Percentiles rank a stretch among this genome's conserved stretches.
Conservation (phyloP, 2,888 invertebrate species). For the Sesia bembeciformis region DNA sequence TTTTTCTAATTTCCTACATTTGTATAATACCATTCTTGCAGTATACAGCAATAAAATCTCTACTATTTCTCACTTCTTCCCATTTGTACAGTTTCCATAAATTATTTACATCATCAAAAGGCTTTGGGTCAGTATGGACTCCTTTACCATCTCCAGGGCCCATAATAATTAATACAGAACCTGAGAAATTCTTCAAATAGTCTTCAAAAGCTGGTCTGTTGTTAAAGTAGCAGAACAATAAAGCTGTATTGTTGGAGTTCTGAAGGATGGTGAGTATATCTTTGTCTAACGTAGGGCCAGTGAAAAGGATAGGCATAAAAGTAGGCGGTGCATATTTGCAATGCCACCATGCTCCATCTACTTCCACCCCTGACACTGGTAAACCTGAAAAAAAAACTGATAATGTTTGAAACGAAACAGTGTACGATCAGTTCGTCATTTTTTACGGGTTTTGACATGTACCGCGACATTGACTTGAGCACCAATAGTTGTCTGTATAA, state of each 20-base stretch:
- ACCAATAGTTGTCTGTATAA: no score
- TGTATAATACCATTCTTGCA: conserved; percentile 11
- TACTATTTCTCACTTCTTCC: conserved; percentile 75
- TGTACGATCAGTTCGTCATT: no score
- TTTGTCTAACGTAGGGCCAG: conserved; percentile 44
- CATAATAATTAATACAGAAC: conserved; percentile 81
- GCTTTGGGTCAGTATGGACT: conserved; percentile 81
- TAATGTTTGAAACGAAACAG: no score
- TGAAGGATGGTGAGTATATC: conserved; percentile 49
- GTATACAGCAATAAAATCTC: conserved; percentile 80
- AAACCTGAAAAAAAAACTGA: conserved; percentile 53
- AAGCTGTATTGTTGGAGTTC: conserved; percentile 58
- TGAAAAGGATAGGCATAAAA: conserved; percentile 79
- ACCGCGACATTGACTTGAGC: no score
- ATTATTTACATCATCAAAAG: conserved; percentile 73
- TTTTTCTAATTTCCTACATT: not conserved
- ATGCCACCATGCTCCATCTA: conserved; percentile 87
- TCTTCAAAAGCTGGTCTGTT: conserved; percentile 78
- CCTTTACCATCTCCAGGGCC: conserved; percentile 79
- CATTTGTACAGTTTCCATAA: conserved; percentile 72
- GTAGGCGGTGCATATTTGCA: conserved; percentile 82
- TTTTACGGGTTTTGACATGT: no score
- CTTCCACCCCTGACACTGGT: conserved; percentile 80
- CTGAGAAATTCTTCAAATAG: conserved; percentile 78
- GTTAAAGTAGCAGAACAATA: conserved; percentile 89